These are phyloP conservation scores for Onychostoma macrolepis DNA, from an alignment of 2,113 vertebrate genomes.

Conservation along the genomic window DNA sequence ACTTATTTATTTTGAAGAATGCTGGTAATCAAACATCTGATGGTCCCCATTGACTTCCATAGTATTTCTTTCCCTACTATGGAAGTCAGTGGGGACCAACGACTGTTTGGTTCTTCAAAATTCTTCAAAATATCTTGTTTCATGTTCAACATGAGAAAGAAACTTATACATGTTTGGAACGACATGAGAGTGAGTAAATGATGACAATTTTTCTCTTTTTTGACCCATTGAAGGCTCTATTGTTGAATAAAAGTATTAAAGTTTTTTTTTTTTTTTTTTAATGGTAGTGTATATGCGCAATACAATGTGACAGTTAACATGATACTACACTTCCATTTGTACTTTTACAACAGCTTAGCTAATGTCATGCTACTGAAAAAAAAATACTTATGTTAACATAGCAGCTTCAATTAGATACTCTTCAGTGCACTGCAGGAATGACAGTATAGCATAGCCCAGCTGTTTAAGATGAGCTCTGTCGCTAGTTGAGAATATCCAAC, in stretches of 20 bases:
- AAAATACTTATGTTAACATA: neutral
- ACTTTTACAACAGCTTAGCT: neutral
- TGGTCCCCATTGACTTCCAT: too few relatives aligned
- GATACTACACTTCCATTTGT: neutral
- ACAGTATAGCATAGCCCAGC: neutral
- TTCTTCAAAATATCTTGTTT: too few relatives aligned
- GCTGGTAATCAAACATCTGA: too few relatives aligned
- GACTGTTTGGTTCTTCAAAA: too few relatives aligned
- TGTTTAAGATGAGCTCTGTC: conserved; percentile 40
- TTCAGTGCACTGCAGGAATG: neutral
- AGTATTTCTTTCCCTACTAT: too few relatives aligned
- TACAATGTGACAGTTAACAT: neutral
- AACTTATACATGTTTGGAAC: too few relatives aligned
- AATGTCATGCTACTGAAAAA: neutral
- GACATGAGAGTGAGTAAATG: too few relatives aligned
- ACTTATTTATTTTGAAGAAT: too few relatives aligned
- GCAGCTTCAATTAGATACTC: conserved; percentile 2
- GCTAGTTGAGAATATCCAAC: conserved; percentile 18
- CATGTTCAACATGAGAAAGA: too few relatives aligned
- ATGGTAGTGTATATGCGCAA: neutral
- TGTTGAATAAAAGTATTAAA: neutral
- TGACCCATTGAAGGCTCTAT: neutral
- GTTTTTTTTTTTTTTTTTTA: neutral
- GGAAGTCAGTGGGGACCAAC: too few relatives aligned
- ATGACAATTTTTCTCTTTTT: neutral